Evolutionary conservation across 2,797 vertebrate genomes (phyloP).

Genomic region (Thaleichthys pacificus): DNA sequence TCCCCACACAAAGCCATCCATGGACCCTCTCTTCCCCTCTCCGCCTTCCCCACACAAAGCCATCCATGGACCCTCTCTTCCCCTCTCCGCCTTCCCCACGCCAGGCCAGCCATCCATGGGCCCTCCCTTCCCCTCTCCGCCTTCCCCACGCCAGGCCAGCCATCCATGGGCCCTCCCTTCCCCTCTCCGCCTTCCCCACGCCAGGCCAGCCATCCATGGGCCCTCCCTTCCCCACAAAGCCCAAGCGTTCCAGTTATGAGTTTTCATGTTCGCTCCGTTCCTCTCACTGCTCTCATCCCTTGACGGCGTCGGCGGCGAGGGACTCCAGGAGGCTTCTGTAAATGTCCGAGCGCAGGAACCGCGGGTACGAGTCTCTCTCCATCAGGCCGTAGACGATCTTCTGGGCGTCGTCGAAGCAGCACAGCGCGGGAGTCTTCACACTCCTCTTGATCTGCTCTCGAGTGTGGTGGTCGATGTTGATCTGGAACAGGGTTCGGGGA

Average conservation of each 20-base stretch:
- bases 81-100: no score
- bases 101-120: not conserved
- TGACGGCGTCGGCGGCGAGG: conserved; percentile 63
- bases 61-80: conserved; percentile 22
- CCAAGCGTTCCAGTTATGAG: conserved; percentile 67
- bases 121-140: conserved; percentile 20
- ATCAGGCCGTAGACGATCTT: conserved; percentile 84
- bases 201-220: not conserved
- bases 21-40: conserved; percentile 21
- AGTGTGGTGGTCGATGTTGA: conserved; percentile 85
- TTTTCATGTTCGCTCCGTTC: conserved; percentile 27
- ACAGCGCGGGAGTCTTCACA: conserved; percentile 75
- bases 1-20: not conserved
- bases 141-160: not conserved
- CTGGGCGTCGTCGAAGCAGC: conserved; percentile 85
- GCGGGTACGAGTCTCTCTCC: conserved; percentile 86
- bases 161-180: conserved; percentile 21
- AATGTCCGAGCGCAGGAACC: conserved; percentile 83
- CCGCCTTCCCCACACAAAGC: not conserved
- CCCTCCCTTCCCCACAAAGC: conserved; percentile 40
- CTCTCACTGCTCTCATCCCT: conserved; percentile 53
- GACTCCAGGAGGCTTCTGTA: conserved; percentile 80
- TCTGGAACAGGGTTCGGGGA: conserved; percentile 68
- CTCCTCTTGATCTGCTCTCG: conserved; percentile 78
- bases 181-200: no score